Evolutionary conservation across 2,888 invertebrate species (phyloP).

Genomic region (Chalcosyrphus nemorum): DNA sequence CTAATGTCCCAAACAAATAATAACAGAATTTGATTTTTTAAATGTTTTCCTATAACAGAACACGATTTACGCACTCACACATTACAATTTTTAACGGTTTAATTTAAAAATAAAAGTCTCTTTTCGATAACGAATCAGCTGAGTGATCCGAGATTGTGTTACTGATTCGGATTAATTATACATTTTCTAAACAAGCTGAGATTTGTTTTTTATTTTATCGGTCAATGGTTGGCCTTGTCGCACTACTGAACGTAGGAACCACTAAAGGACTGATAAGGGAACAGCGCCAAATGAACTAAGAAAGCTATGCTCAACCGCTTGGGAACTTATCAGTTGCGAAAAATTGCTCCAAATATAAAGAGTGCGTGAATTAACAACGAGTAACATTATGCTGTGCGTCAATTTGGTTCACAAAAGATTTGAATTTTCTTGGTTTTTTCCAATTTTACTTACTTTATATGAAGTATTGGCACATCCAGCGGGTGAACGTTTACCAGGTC

Average conservation of each 20-base stretch:
- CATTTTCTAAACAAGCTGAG: conserved; percentile 15
- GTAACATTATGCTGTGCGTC: conserved; percentile 35
- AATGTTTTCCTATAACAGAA: background rate
- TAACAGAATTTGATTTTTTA: no score
- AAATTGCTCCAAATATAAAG: conserved; percentile 33
- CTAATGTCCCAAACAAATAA: no score
- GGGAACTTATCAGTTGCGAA: conserved; percentile 64
- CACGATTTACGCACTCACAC: background rate
- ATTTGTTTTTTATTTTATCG: conserved; percentile 34
- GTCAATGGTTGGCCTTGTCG: conserved; percentile 40
- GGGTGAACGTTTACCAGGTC: conserved; percentile 34
- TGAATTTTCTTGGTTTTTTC: background rate
- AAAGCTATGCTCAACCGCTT: conserved; percentile 15
- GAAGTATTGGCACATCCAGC: conserved; percentile 19
- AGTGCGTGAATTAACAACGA: conserved; percentile 26
- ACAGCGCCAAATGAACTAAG: conserved; percentile 6
- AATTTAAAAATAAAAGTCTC: background rate
- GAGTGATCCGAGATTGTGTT: conserved; percentile 9
- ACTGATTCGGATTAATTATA: background rate
- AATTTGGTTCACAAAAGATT: background rate
- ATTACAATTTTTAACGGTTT: background rate
- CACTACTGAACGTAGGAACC: conserved; percentile 24
- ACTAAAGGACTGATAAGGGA: conserved; percentile 53
- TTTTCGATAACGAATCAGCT: background rate
- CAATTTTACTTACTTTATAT: conserved; percentile 4